These are phyloP conservation scores for Erannis defoliaria DNA, from an alignment of 2,888 invertebrate genomes.

Conservation along the genomic window DNA sequence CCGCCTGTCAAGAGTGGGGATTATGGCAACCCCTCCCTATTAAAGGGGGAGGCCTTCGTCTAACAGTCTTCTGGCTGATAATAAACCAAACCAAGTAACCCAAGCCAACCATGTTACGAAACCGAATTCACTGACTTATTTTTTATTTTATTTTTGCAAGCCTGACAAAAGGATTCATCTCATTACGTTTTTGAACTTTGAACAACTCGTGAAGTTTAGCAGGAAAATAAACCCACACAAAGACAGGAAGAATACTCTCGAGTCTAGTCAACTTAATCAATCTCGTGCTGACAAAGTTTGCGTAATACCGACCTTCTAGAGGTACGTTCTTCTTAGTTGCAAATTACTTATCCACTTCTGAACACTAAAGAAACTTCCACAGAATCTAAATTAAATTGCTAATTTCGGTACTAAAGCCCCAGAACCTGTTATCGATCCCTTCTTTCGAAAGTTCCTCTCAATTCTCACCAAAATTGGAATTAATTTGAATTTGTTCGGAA, in stretches of 20 bases:
- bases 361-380: constrained; percentile 69
- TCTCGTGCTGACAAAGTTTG: constrained; percentile 65
- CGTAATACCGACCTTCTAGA: constrained; percentile 58
- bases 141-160: no score
- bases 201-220: constrained; percentile 41
- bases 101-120: no score
- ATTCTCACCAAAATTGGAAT: constrained; percentile 55
- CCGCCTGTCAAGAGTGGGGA: no score
- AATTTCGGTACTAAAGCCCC: constrained; percentile 70
- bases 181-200: no score
- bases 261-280: constrained; percentile 60
- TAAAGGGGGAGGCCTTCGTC: no score
- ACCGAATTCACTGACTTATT: no score
- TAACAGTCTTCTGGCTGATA: no score
- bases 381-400: constrained; percentile 77
- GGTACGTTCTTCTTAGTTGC: constrained; percentile 61
- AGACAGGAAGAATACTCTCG: constrained; percentile 12
- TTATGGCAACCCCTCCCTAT: no score
- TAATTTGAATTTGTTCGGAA: constrained; percentile 61
- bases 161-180: no score
- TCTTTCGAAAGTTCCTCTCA: constrained; percentile 57
- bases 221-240: constrained; percentile 38
- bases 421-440: constrained; percentile 68
- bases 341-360: constrained; percentile 68
- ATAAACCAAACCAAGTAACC: no score